Evolutionary conservation across 2,113 vertebrate genomes (phyloP).

Genomic region (Menura novaehollandiae): DNA sequence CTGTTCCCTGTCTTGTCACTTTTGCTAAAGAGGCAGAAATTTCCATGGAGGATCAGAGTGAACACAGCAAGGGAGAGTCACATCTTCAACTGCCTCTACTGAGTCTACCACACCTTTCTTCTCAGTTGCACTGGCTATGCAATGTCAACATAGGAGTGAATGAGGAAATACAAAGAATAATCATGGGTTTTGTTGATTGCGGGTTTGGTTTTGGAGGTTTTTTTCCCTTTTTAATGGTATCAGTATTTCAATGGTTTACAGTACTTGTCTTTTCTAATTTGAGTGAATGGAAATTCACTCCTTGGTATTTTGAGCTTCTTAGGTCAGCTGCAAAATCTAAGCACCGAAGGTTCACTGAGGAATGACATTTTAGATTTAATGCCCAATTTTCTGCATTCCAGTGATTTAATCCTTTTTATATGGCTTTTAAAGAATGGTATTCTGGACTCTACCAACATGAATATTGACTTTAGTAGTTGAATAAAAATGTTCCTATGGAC

Average conservation of each 20-base stretch:
- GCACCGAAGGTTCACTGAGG: neutral
- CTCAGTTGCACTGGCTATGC: neutral
- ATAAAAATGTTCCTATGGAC: neutral
- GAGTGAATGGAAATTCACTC: neutral
- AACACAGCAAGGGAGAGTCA: neutral
- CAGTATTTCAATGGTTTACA: neutral
- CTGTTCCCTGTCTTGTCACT: neutral
- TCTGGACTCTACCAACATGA: neutral
- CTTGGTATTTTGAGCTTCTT: neutral
- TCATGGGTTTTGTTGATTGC: neutral
- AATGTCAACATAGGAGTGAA: neutral
- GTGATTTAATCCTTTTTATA: neutral
- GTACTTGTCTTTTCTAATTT: neutral
- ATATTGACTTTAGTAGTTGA: neutral
- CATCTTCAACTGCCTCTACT: neutral
- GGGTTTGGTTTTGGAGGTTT: fast-evolving
- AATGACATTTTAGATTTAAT: neutral
- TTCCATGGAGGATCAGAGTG: neutral
- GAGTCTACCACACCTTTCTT: neutral
- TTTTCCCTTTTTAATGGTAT: neutral
- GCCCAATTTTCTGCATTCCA: neutral
- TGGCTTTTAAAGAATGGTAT: neutral
- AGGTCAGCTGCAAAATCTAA: neutral
- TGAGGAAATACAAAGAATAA: neutral
- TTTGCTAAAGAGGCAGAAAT: neutral